Evolutionary conservation across 1,140 invertebrate species (phyloP).

Genomic region (Caenorhabditis brenneri): DNA sequence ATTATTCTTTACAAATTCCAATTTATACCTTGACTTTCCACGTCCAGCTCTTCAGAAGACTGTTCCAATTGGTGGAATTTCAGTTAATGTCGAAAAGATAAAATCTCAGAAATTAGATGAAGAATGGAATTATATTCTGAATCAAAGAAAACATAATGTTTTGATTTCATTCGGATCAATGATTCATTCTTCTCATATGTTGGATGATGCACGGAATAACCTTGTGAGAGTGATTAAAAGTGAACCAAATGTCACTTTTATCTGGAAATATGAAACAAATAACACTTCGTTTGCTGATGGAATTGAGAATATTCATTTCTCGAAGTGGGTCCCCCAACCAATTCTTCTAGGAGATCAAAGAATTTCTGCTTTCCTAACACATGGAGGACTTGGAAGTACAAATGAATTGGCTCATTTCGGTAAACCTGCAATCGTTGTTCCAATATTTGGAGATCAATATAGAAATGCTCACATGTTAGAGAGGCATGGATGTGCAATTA

Average conservation of each 20-base stretch:
- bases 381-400: slow-evolving; percentile 60
- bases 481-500: slow-evolving; percentile 49
- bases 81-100: slow-evolving; percentile 32
- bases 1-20: slow-evolving; percentile 44
- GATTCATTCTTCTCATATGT: slow-evolving; percentile 6
- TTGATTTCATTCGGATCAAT: slow-evolving; percentile 2
- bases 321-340: neutral
- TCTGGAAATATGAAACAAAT: slow-evolving; percentile 30
- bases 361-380: slow-evolving; percentile 59
- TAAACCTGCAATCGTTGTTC: slow-evolving; percentile 60
- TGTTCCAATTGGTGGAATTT: slow-evolving; percentile 51
- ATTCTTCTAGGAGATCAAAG: slow-evolving; percentile 48
- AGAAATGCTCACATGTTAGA: slow-evolving; percentile 55
- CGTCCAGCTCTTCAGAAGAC: slow-evolving; percentile 51
- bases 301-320: neutral
- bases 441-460: slow-evolving; percentile 61
- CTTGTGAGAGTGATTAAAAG: neutral
- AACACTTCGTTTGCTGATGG: neutral
- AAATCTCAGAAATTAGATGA: neutral
- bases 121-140: slow-evolving; percentile 48
- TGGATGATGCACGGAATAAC: neutral
- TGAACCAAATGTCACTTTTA: slow-evolving; percentile 12
- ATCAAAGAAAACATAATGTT: neutral
- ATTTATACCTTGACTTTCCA: slow-evolving; percentile 49
- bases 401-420: slow-evolving; percentile 59